Base-by-base conservation (phyloP, 2,888 invertebrate species). In the Zygogramma bicolorata region DNA sequence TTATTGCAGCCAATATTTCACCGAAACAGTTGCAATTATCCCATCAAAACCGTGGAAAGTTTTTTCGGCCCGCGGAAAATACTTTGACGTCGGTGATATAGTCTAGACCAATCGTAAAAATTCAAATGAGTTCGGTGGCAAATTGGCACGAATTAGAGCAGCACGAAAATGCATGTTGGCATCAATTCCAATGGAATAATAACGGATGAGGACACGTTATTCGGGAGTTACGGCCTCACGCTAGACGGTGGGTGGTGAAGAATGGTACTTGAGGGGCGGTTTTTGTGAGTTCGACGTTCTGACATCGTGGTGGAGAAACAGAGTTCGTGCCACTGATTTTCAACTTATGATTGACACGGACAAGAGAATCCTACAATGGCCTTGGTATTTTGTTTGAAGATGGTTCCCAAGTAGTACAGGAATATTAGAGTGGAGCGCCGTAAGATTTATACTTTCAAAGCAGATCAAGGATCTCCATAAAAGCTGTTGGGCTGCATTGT, bases 81-180 rank as follows among this genome's bases (percentile, higher is more conserved):
- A 46, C 27, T 73, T 73, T 67, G 70, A 73, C 73, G n/a, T n/a
- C n/a, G 69, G 61, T 73, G 62, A 73, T 63, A 73, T 73, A 70
- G 73, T 61, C 69, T 63, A 62, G 62, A 66, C 34, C 63, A 69
- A 70, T 70, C 59, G 62, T 68, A 70, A 73, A 73, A 73, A 73
- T 73, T 73, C 70, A 73, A 73, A 73, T 73, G 15, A 65, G 65
- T 74, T 68, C 58, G 42, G 62, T 62, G 68, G 70, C 70, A 73
- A 73, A 73, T 75, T 75, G 71, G 57, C 71, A 74, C 67, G 70
- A 74, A 74, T 74, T 75, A 74, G 61, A 58, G 61, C 65, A 60
- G 76, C 77, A 77, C 75, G 75, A 75, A 72, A 77, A 76, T 76
- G 71, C 76, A 75, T 73, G 77, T 66, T 67, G 73, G 75, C 74